A percentile compares a stretch with the other conserved stretches of the same genome.
phyloP scores from a whole-genome alignment of 2,888 invertebrate genomes.

The Eupithecia centaureata region DNA sequence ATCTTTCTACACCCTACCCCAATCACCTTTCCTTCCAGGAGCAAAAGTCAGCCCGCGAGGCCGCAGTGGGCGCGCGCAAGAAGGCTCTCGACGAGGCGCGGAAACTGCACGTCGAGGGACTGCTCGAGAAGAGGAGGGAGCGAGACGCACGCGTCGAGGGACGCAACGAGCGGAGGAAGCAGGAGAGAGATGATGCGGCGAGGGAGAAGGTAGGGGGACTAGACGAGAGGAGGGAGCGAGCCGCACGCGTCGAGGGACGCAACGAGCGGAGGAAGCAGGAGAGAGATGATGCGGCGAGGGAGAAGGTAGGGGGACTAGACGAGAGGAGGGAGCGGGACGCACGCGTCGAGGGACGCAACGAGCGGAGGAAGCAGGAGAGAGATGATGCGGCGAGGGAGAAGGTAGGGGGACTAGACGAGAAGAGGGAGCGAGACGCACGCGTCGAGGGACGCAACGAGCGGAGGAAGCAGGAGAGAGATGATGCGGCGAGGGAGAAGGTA shows the following conservation, averaged over 20 bases:
- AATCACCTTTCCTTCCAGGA: slow-evolving; percentile 83
- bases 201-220: slow-evolving; percentile 55
- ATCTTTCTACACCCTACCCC: slow-evolving; percentile 45
- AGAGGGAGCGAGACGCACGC: slow-evolving; percentile 90
- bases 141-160: slow-evolving; percentile 91
- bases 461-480: slow-evolving; percentile 11
- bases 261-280: slow-evolving; percentile 79
- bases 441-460: slow-evolving; percentile 86
- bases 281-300: slow-evolving; percentile 57
- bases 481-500: slow-evolving; percentile 6
- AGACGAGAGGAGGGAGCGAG: slow-evolving; percentile 86
- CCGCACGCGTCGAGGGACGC: slow-evolving; percentile 89
- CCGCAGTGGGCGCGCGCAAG: slow-evolving; percentile 95
- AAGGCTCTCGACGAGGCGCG: slow-evolving; percentile 93
- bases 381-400: background rate
- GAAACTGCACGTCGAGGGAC: slow-evolving; percentile 87
- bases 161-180: slow-evolving; percentile 81
- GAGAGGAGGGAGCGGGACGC: slow-evolving; percentile 90
- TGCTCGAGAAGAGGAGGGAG: slow-evolving; percentile 91
- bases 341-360: slow-evolving; percentile 87
- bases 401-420: slow-evolving; percentile 38
- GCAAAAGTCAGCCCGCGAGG: slow-evolving; percentile 97
- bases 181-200: slow-evolving; percentile 59
- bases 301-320: slow-evolving; percentile 52
- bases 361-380: slow-evolving; percentile 39